phyloP scores from a whole-genome alignment of 2,113 vertebrate species.

The Odontesthes bonariensis region DNA sequence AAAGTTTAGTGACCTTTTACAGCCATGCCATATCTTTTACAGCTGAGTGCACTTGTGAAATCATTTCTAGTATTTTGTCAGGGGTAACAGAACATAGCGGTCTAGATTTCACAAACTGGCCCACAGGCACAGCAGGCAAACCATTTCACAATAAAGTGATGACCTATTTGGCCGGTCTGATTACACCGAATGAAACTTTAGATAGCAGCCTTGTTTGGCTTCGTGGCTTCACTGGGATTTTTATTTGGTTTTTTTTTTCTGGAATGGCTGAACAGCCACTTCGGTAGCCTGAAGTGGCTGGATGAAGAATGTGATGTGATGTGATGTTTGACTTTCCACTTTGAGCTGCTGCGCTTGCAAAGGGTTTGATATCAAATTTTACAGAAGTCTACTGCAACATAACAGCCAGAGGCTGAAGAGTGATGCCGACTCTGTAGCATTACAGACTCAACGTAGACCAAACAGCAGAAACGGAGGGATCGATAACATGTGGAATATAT shows the following conservation, averaged over 20 bases:
- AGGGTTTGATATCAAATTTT: conserved; percentile 36
- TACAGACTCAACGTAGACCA: conserved; percentile 4
- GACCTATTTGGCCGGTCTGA: neutral
- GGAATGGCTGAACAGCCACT: no score
- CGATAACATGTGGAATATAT: conserved; percentile 71
- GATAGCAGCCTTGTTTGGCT: neutral
- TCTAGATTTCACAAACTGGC: conserved; percentile 20
- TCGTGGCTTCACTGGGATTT: neutral
- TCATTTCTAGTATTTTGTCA: conserved; percentile 13
- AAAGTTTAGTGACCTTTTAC: conserved; percentile 28
- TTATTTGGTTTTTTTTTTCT: no score
- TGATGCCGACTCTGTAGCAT: conserved; percentile 17
- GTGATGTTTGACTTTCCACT: neutral
- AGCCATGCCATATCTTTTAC: conserved; percentile 40
- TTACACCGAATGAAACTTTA: conserved; percentile 27
- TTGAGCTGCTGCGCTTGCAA: conserved; percentile 11
- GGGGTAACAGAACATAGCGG: neutral
- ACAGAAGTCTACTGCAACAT: conserved; percentile 26
- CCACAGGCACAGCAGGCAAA: conserved; percentile 3
- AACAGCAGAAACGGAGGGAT: conserved; percentile 36
- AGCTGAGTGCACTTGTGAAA: conserved; percentile 33
- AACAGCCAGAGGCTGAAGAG: conserved; percentile 14
- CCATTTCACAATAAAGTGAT: conserved; percentile 17
- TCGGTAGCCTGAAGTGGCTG: neutral
- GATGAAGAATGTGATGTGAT: neutral